Conservation (phyloP, 2,888 invertebrate species). For the Zhengitettix transpicula region DNA sequence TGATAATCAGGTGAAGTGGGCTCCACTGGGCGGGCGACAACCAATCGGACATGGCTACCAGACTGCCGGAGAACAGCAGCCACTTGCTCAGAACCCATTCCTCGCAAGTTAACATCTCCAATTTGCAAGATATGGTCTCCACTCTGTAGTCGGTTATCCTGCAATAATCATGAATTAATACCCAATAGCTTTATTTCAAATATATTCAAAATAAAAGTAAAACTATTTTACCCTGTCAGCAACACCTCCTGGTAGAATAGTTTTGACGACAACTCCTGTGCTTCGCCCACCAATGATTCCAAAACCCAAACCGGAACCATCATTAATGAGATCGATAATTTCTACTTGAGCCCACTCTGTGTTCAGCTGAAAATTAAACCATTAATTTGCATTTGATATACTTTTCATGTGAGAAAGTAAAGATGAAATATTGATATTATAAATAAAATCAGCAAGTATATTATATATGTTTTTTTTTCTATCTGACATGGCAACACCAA, state of each 20-base stretch:
- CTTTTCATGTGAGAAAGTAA: no score
- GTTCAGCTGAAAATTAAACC: constrained; percentile 51
- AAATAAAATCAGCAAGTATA: no score
- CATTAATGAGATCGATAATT: constrained; percentile 92
- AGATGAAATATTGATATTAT: no score
- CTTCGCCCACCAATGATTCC: constrained; percentile 96
- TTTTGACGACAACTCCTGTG: constrained; percentile 98
- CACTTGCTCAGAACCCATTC: constrained; percentile 93
- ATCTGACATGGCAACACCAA: no score
- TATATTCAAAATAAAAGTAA: not conserved
- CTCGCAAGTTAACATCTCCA: constrained; percentile 84
- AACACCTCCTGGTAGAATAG: constrained; percentile 91
- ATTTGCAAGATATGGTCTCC: constrained; percentile 97
- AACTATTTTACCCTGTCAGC: constrained; percentile 69
- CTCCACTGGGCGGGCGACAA: constrained; percentile 84
- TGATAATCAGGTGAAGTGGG: constrained; percentile 59
- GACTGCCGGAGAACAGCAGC: constrained; percentile 90
- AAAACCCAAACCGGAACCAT: constrained; percentile 95
- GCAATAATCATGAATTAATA: constrained; percentile 9
- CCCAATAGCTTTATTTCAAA: not conserved
- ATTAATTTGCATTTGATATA: no score
- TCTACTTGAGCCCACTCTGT: constrained; percentile 99
- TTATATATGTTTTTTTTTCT: no score
- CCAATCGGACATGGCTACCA: constrained; percentile 83
- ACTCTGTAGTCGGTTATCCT: constrained; percentile 90